Evolutionary conservation across 2,888 invertebrate species (phyloP), one percentile per base, ranked within the genome.

Genomic region (Lithophane leautieri): DNA sequence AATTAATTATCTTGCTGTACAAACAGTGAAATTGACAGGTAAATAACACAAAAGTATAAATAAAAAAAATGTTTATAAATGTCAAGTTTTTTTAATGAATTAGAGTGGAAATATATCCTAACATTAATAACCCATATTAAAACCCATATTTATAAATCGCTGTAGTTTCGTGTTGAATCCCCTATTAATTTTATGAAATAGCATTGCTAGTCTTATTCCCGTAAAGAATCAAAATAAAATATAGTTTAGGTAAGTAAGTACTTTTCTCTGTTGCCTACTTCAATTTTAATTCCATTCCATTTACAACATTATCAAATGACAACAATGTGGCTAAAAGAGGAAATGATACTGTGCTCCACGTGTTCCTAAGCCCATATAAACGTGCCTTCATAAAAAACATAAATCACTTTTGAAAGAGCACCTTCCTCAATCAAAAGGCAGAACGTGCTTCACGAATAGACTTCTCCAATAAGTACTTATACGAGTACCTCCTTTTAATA

Each of bases 381-480:
- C 58, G 65, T 25, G 25, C 25, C 22, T 25, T n/a, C 50, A 42
- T 72, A 50, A 34, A 50, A 62, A 0, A 61, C 14, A 56, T 28
- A 54, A 66, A 54, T 28, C 2, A 54, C 60, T 54, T 28, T 70
- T 14, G n/a, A 47, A 71, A 61, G 40, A 28, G 16, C 28, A 54
- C 4, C 28, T 54, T 42, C 42, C 47, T 76, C 22, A 76, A 44
- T 69, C 19, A 71, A 72, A 77, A 47, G 62, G 1, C 28, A 47
- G 66, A 62, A 79, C 76, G 77, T 79, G 84, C 42, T 66, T 73
- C 61, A 52, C 28, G 63, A 78, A 76, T 75, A 78, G 56, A 78
- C 63, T 77, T 76, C 78, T 75, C 50, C 71, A 82, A 82, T 83
- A 67, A 56, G 47, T 25, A 73, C 70, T 81, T 78, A 65, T 42